phyloP scores from a whole-genome alignment of 2,113 vertebrate species.

The Microcebus jonahi region DNA sequence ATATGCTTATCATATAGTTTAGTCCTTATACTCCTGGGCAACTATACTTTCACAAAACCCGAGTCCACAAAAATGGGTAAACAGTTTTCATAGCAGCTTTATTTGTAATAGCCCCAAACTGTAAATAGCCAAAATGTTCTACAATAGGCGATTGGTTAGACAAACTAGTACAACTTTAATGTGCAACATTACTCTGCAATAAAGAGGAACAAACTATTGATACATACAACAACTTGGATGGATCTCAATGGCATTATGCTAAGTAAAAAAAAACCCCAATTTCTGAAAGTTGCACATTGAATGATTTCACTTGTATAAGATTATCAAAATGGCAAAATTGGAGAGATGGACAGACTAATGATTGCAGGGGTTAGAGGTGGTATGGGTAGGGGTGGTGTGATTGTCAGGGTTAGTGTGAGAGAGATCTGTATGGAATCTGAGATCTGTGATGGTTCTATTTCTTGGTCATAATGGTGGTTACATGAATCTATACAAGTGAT shows the following conservation, averaged over 20 bases:
- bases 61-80: background rate
- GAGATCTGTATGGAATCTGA: background rate
- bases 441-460: background rate
- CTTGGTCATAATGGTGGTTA: background rate
- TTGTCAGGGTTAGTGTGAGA: background rate
- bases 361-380: background rate
- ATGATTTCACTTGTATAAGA: background rate
- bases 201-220: background rate
- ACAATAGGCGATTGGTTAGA: background rate
- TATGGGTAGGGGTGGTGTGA: background rate
- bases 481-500: background rate
- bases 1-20: background rate
- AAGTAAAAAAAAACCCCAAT: background rate
- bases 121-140: background rate
- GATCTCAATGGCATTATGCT: background rate
- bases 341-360: background rate
- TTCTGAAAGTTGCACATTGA: background rate
- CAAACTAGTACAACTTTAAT: background rate
- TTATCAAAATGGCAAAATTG: background rate
- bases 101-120: background rate
- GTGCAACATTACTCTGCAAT: background rate
- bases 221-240: background rate
- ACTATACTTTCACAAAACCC: background rate
- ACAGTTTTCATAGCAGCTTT: background rate
- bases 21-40: background rate